Evolutionary conservation across 2,797 vertebrate genomes (phyloP).

Genomic region (Oryzias dopingdopingensis): DNA sequence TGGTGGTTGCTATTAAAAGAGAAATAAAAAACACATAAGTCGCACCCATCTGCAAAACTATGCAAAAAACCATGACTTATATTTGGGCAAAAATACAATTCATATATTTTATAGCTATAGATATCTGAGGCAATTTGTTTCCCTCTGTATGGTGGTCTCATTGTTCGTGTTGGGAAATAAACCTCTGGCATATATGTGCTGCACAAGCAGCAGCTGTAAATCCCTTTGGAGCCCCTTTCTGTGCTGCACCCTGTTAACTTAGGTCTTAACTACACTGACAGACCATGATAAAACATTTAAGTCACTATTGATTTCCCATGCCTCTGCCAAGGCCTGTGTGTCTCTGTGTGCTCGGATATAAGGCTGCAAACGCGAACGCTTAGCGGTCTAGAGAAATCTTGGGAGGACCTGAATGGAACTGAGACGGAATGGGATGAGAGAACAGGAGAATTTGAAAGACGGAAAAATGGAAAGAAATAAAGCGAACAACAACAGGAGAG

Average conservation of each 20-base stretch:
- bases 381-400: conserved; percentile 7
- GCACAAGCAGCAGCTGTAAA: conserved; percentile 40
- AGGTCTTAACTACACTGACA: conserved; percentile 73
- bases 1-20: too few relatives aligned
- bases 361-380: conserved; percentile 34
- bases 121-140: too few relatives aligned
- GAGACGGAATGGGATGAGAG: conserved; percentile 38
- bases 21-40: too few relatives aligned
- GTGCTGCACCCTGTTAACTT: conserved; percentile 57
- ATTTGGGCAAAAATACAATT: too few relatives aligned
- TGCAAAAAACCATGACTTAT: too few relatives aligned
- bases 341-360: conserved; percentile 22
- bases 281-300: conserved; percentile 76
- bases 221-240: conserved; percentile 46
- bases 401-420: conserved; percentile 52
- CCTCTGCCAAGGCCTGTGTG: conserved; percentile 20
- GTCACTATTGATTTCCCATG: conserved; percentile 72
- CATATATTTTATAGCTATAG: too few relatives aligned
- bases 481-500: conserved; percentile 20
- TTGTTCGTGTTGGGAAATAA: conserved; percentile 10
- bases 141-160: neutral
- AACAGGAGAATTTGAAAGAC: conserved; percentile 27
- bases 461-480: conserved; percentile 18
- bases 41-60: too few relatives aligned
- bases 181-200: conserved; percentile 11